A percentile compares a stretch with the other conserved stretches of the same genome.
Evolutionary conservation across 37 sponge, comb jelly and placozoan genomes (phyloP).

Genomic region (Haliclona indistincta): DNA sequence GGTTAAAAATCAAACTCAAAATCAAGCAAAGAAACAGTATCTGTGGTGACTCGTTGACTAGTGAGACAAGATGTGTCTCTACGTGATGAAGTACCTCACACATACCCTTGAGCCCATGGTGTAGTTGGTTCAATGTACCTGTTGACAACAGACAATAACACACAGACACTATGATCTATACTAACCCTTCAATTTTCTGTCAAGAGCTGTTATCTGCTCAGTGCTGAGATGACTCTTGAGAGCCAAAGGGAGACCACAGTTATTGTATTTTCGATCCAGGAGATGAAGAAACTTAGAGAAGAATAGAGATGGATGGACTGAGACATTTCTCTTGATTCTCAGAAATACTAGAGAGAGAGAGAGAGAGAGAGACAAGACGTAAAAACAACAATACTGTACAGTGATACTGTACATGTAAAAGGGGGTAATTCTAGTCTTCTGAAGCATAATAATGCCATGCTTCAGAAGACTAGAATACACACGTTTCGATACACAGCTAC

Average conservation of each 20-base stretch:
- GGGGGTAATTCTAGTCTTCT: too few relatives aligned
- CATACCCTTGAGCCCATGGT: conserved; percentile 25
- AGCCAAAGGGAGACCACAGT: conserved; percentile 52
- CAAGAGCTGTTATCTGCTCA: conserved; percentile 15
- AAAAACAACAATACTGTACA: too few relatives aligned
- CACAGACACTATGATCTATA: too few relatives aligned
- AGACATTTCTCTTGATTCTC: conserved; percentile 22
- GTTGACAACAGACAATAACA: too few relatives aligned
- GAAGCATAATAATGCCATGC: too few relatives aligned
- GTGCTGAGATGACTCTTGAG: conserved; percentile 52
- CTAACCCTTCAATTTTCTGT: conserved; percentile 2
- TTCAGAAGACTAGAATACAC: too few relatives aligned
- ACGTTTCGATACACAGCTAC: too few relatives aligned
- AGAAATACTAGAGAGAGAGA: not conserved
- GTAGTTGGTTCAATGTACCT: conserved; percentile 13
- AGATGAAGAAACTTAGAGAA: conserved; percentile 48
- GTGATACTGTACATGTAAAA: too few relatives aligned
- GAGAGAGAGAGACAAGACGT: not conserved
- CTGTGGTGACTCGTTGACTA: conserved; percentile 22
- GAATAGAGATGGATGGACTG: conserved; percentile 5
- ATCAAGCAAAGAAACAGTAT: not conserved
- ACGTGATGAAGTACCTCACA: conserved; percentile 44
- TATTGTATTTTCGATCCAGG: conserved; percentile 79
- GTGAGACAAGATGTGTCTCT: conserved; percentile 19
- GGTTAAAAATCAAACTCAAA: not conserved